Base-by-base conservation (phyloP, 53 echinoderm and acorn worm genomes). In the Paracentrotus lividus region DNA sequence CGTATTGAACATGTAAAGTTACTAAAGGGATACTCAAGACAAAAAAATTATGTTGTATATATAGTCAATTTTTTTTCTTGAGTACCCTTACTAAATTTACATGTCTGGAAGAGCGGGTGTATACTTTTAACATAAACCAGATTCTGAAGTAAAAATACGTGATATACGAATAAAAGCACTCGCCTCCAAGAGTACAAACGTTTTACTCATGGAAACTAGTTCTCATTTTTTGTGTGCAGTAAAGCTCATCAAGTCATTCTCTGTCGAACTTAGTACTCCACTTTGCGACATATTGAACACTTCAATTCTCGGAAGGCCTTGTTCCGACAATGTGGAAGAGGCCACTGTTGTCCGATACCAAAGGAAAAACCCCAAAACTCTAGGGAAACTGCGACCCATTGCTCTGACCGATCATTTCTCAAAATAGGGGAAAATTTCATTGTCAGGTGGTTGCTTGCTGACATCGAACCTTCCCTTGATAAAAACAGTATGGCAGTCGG, bases 251-350 rank as follows among this genome's bases (percentile, higher is more conserved):
- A 40, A 47, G 13, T 32, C 40, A 32, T 90, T 90, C 67, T 67
- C 90, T 8, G 44, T n/a, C 20, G 90, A 66, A 49, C 52, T 90
- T 12, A 43, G 42, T 31, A 40, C 90, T 10, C 90, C 90, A 38
- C 72, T 90, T 45, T n/a, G 49, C 67, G 13, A 90, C 51, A 68
- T 90, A 21, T 24, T 90, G 24, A 90, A 90, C n/a, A 29, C 44
- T 2, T 90, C 90, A 13, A n/a, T 90, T 44, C 12, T 45, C 27
- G 23, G 44, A 65, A 29, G 67, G 45, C 9, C 68, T 40, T 16
- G 90, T 90, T 20, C 90, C n/a, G n/a, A 8, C 67, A 66, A 31
- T 90, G 90, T 6, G 90, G 67, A 90, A 42, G n/a, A 68, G 64
- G 38, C 90, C 43, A 90, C 64, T 31, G 43, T 90, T 13, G 69